Percentiles rank a stretch among this genome's conserved stretches.
Evolutionary conservation across 2,888 invertebrate species (phyloP).

Genomic region (Hyppa rectilinea): DNA sequence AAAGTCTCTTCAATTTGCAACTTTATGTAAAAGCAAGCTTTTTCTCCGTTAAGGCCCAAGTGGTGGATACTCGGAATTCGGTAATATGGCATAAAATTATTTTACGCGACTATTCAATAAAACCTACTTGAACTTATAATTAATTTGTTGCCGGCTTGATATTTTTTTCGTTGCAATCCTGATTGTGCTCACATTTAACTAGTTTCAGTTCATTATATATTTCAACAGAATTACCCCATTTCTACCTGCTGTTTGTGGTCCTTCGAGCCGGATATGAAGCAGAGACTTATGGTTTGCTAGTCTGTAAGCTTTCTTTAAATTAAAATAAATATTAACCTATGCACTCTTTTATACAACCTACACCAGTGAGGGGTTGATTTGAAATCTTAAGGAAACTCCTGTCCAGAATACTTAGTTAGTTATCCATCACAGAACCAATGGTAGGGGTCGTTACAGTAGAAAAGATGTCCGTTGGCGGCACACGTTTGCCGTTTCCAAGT

Average conservation of each 20-base stretch:
- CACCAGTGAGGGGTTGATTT: not conserved
- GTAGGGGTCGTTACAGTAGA: conserved; percentile 17
- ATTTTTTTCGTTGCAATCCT: no score
- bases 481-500: conserved; percentile 40
- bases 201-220: not conserved
- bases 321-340: no score
- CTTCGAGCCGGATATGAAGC: conserved; percentile 1
- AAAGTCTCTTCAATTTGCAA: not conserved
- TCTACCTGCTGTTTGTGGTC: not conserved
- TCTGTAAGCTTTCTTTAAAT: no score
- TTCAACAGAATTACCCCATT: not conserved
- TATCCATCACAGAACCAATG: not conserved
- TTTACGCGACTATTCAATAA: not conserved
- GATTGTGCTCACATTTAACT: not conserved
- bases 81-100: not conserved
- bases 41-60: not conserved
- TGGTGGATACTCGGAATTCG: not conserved
- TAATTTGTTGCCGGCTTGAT: not conserved
- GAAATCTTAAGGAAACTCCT: not conserved
- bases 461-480: conserved; percentile 21
- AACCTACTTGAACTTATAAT: not conserved
- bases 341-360: no score
- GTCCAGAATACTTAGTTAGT: not conserved
- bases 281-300: not conserved
- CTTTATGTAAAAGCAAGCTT: not conserved